These are phyloP conservation scores for Myiagra hebetior DNA, from an alignment of 2,113 vertebrate species.

Conservation along the genomic window DNA sequence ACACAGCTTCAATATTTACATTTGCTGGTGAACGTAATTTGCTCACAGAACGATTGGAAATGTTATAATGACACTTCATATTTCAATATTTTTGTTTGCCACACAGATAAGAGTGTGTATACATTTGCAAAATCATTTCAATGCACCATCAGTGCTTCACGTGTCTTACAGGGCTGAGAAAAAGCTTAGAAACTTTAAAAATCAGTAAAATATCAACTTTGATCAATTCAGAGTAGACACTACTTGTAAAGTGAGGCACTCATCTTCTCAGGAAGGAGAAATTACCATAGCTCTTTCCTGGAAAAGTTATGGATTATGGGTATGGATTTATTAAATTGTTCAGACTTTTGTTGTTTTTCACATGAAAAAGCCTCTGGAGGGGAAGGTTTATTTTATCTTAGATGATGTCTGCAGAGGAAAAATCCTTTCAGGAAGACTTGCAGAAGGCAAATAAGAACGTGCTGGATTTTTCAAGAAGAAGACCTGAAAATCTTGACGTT, in stretches of 20 bases:
- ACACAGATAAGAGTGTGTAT: neutral
- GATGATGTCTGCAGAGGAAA: neutral
- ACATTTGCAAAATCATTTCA: neutral
- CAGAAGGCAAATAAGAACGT: neutral
- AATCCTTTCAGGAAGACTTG: neutral
- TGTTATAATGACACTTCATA: neutral
- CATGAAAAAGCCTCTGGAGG: neutral
- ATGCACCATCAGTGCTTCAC: neutral
- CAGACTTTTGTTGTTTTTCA: neutral
- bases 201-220: neutral
- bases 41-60: neutral
- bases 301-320: neutral
- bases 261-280: neutral
- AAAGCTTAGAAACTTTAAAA: neutral
- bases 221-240: neutral
- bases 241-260: neutral
- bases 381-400: neutral
- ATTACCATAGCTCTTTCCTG: neutral
- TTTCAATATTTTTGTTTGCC: neutral
- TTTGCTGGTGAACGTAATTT: neutral
- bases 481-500: neutral
- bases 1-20: slow-evolving; percentile 16
- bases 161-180: neutral
- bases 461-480: neutral
- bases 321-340: neutral